phyloP scores from a whole-genome alignment of 2,113 vertebrate genomes.

The Pachypanchax playfairii region DNA sequence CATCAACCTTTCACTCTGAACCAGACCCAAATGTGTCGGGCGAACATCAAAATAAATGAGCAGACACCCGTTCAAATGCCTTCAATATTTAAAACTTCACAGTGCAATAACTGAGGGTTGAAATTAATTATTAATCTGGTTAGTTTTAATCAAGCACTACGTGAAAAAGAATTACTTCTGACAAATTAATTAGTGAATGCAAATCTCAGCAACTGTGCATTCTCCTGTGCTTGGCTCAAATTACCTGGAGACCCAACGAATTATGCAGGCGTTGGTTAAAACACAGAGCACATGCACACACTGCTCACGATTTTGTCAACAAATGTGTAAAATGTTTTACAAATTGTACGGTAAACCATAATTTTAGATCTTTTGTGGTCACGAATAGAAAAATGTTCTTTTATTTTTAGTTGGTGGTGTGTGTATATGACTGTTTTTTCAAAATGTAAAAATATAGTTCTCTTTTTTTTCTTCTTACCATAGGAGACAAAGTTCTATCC shows the following conservation, averaged over 20 bases:
- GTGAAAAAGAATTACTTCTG: constrained; percentile 64
- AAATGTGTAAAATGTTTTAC: no score
- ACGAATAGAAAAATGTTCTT: neutral
- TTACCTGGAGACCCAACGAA: constrained; percentile 72
- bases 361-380: no score
- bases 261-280: constrained; percentile 34
- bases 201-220: constrained; percentile 72
- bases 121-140: constrained; percentile 79
- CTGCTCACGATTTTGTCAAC: neutral
- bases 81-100: constrained; percentile 72
- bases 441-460: no score
- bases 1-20: constrained; percentile 45
- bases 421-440: no score
- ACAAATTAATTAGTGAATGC: constrained; percentile 82
- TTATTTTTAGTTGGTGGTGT: neutral
- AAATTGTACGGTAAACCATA: no score
- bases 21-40: constrained; percentile 38
- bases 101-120: constrained; percentile 74
- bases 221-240: constrained; percentile 58
- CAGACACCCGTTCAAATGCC: constrained; percentile 35
- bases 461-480: no score
- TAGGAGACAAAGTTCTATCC: no score
- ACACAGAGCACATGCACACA: constrained; percentile 21
- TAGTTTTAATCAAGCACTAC: constrained; percentile 79
- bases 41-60: constrained; percentile 54